A percentile compares a stretch with the other conserved stretches of the same genome.
Conservation (phyloP, 1,140 invertebrate genomes). For the Homalodisca vitripennis region DNA sequence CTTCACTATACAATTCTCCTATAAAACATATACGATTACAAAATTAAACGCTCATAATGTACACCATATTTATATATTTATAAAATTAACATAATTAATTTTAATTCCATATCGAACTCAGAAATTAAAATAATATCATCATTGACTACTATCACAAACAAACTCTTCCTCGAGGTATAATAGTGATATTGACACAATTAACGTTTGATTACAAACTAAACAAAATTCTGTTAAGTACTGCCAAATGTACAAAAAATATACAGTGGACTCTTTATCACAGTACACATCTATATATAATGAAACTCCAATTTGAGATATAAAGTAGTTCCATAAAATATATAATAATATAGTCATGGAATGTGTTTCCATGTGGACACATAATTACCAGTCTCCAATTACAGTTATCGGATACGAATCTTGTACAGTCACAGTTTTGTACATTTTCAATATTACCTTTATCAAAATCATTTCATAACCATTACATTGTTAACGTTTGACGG, state of each 20-base stretch:
- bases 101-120: not conserved
- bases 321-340: not conserved
- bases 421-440: not conserved
- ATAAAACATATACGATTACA: not conserved
- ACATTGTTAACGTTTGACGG: too few species aligned
- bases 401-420: not conserved
- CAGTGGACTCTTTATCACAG: slow-evolving; percentile 30
- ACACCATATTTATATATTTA: slow-evolving; percentile 29
- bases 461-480: too few species aligned
- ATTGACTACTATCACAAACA: slow-evolving; percentile 23
- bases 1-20: slow-evolving; percentile 6
- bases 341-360: slow-evolving; percentile 9
- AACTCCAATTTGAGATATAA: slow-evolving; percentile 2
- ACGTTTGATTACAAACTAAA: not conserved
- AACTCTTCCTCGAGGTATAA: not conserved
- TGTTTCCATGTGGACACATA: not conserved
- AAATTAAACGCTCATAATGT: slow-evolving; percentile 19
- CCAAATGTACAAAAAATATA: slow-evolving; percentile 27
- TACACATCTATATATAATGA: slow-evolving; percentile 26
- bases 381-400: not conserved
- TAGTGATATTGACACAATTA: not conserved
- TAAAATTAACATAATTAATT: slow-evolving; percentile 23
- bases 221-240: slow-evolving; percentile 28
- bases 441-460: too few species aligned
- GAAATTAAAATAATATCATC: slow-evolving; percentile 4